phyloP scores from a whole-genome alignment of 2,888 invertebrate species.

The Temnothorax ravouxi region DNA sequence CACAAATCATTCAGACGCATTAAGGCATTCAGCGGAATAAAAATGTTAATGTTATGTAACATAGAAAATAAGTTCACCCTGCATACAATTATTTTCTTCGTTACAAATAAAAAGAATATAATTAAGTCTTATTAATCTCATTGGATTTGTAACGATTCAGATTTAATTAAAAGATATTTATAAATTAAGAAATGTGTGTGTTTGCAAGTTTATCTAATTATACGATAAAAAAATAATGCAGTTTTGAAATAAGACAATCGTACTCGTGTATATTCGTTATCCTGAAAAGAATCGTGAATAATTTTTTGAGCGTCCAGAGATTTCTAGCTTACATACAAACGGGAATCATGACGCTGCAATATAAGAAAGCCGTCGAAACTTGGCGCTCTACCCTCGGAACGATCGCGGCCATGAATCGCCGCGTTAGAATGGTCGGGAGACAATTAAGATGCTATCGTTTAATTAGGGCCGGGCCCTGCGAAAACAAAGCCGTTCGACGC shows the following conservation, averaged over 20 bases:
- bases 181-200: background rate
- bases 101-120: background rate
- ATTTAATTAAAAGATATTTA: background rate
- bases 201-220: background rate
- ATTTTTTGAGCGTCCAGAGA: background rate
- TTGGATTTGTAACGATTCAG: background rate
- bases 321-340: background rate
- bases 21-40: background rate
- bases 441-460: conserved; percentile 83
- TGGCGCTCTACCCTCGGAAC: conserved; percentile 52
- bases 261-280: background rate
- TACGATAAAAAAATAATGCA: background rate
- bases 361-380: conserved; percentile 65
- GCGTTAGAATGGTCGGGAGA: conserved; percentile 71
- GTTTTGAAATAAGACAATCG: background rate
- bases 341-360: conserved; percentile 37
- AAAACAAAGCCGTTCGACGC: conserved; percentile 67
- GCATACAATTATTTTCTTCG: background rate
- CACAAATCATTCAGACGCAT: background rate
- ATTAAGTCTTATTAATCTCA: background rate
- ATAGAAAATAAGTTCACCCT: background rate
- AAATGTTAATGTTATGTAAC: background rate
- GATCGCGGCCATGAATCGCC: conserved; percentile 45
- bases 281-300: background rate
- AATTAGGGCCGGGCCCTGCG: conserved; percentile 78